Conservation (phyloP, 2,888 invertebrate genomes). For the Plebejus melissa region DNA sequence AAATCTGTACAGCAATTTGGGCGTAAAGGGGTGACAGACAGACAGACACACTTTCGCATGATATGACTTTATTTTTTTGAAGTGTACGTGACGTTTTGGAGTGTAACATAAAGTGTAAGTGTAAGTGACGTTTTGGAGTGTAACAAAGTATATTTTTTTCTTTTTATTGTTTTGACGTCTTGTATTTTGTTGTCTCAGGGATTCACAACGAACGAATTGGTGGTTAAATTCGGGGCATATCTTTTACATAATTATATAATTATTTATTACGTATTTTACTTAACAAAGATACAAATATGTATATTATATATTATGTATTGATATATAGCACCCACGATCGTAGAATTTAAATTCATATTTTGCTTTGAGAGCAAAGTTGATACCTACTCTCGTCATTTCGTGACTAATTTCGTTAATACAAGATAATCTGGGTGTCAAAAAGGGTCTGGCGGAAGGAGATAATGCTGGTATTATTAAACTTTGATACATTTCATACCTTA, state of each 20-base stretch:
- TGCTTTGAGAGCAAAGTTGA: not conserved
- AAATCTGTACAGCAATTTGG: no score
- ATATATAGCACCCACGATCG: not conserved
- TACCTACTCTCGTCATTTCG: not conserved
- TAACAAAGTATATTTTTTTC: not conserved
- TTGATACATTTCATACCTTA: not conserved
- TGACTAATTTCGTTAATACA: constrained; percentile 7
- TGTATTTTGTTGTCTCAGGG: not conserved
- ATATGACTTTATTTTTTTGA: not conserved
- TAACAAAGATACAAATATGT: not conserved
- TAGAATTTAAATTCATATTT: not conserved
- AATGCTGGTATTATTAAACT: not conserved
- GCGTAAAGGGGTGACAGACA: no score
- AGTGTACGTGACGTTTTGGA: not conserved
- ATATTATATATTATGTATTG: not conserved
- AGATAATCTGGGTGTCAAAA: not conserved
- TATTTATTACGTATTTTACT: not conserved
- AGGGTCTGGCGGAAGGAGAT: not conserved
- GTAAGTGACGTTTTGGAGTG: not conserved
- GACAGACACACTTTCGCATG: no score
- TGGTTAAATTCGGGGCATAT: not conserved
- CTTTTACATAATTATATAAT: not conserved
- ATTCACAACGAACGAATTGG: not conserved
- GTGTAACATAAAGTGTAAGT: not conserved
- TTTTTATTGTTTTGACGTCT: not conserved